Evolutionary conservation across 2,113 vertebrate genomes (phyloP), one percentile per base, ranked within the genome.

Genomic region (Podarcis raffonei): DNA sequence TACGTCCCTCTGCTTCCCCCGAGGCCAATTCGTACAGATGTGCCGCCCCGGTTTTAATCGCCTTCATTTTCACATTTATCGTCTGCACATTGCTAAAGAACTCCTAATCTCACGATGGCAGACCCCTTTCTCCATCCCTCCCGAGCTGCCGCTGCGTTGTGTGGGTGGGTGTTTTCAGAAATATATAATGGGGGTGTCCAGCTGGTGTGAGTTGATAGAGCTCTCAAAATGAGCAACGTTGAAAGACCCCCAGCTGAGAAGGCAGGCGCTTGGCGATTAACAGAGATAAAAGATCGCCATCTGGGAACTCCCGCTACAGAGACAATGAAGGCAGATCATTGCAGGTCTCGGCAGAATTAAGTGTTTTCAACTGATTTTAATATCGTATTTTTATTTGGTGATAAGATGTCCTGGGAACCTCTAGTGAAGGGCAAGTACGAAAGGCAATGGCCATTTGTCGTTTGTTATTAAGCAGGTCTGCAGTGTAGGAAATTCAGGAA

Each of bases 271-370:
- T 2, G 30, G 77, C 88, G 90, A 95, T 93, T 94, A 91, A 91
- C 69, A 76, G 87, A 85, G 90, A 93, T 94, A 94, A 93, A 90
- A 84, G 65, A 68, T 13, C 71, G 77, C 39, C 93, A 94, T 87
- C 93, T 95, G 94, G 91, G 86, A 88, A 15, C 87, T 84, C 87
- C 90, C 77, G 35, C 68, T 66, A 83, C 80, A 32, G 87, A 93
- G 92, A 93, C 90, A 89, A 92, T 59, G 32, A 59, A 3, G 71
- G 68, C 22, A 16, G 25, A 68, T 20, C 25, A 25, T 74, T 69
- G 65, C 30, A 62, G 30, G 81, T 2, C 65, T 77, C 42, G 65
- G 57, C 15, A 81, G 86, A 20, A 66, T 90, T 75, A 86, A 90
- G 82, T 87, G 72, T 59, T 32, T 62, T 62, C 5, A 53, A 62